phyloP scores from a whole-genome alignment of 2,888 invertebrate species.

The Mesopsocus fuscifrons region DNA sequence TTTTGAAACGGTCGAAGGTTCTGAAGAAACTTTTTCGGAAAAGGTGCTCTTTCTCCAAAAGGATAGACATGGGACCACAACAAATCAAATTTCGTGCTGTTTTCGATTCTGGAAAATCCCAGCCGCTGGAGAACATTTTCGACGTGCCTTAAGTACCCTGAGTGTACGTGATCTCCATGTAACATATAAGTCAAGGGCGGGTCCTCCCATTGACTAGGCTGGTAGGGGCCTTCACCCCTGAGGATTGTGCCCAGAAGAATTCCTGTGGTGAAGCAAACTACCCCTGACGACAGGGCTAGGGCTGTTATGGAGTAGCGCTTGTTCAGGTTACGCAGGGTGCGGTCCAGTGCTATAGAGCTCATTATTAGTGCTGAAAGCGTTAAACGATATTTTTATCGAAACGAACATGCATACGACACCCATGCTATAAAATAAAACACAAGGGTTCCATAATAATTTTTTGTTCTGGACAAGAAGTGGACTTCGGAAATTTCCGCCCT shows the following conservation, averaged over 20 bases:
- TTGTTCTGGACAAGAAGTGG: no score
- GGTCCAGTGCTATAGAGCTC: neutral
- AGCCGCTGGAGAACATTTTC: constrained; percentile 52
- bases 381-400: no score
- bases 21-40: constrained; percentile 29
- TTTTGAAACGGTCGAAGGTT: constrained; percentile 50
- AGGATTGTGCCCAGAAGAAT: neutral
- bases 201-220: neutral
- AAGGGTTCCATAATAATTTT: no score
- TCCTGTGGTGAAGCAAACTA: neutral
- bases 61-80: constrained; percentile 93
- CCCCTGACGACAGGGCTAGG: neutral
- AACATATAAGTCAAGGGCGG: neutral
- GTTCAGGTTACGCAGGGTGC: neutral
- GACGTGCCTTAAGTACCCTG: constrained; percentile 62
- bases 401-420: no score
- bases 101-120: constrained; percentile 43
- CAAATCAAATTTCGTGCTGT: constrained; percentile 53
- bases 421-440: no score
- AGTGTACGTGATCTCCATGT: constrained; percentile 26
- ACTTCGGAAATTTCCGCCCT: no score
- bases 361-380: no score
- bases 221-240: neutral
- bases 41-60: constrained; percentile 34
- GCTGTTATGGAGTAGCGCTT: neutral